Conservation (phyloP, 2,113 vertebrate species). For the Toxotes chatareus region DNA sequence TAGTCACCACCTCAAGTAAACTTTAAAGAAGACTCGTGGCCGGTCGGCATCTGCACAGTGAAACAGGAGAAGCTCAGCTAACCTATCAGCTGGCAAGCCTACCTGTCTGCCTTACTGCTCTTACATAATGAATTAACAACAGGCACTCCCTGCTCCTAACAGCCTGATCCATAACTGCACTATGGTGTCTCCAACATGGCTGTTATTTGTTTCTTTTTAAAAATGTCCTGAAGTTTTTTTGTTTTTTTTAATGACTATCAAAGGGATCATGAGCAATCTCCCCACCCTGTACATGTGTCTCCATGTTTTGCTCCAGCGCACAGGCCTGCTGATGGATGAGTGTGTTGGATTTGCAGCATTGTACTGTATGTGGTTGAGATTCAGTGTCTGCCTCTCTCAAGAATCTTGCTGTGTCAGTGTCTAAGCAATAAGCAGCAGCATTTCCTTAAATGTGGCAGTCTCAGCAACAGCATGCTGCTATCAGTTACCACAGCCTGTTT, state of each 20-base stretch:
- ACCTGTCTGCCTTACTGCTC: slow-evolving; percentile 43
- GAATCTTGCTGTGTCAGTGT: slow-evolving; percentile 25
- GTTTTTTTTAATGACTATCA: too few species aligned
- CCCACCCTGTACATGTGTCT: neutral
- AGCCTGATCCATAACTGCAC: neutral
- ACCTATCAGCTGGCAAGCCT: slow-evolving; percentile 38
- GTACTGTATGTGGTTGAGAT: neutral
- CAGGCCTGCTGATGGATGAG: neutral
- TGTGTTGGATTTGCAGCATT: too few species aligned
- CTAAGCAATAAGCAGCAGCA: neutral
- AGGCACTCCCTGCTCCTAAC: neutral
- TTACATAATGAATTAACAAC: slow-evolving; percentile 67
- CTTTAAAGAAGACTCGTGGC: slow-evolving; percentile 54
- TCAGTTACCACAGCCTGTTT: slow-evolving; percentile 1
- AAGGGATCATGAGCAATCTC: too few species aligned
- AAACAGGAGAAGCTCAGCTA: slow-evolving; percentile 61
- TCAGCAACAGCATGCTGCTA: slow-evolving; percentile 22
- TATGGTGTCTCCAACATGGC: neutral
- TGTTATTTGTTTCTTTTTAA: neutral
- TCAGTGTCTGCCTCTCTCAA: neutral
- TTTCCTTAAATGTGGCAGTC: slow-evolving; percentile 4
- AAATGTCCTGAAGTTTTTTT: neutral
- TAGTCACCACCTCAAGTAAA: slow-evolving; percentile 53
- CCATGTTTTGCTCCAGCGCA: neutral
- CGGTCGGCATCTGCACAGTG: slow-evolving; percentile 29